Percentiles rank a stretch among this genome's conserved stretches.
Conservation (phyloP, 2,888 invertebrate genomes). For the Torymus auratus region DNA sequence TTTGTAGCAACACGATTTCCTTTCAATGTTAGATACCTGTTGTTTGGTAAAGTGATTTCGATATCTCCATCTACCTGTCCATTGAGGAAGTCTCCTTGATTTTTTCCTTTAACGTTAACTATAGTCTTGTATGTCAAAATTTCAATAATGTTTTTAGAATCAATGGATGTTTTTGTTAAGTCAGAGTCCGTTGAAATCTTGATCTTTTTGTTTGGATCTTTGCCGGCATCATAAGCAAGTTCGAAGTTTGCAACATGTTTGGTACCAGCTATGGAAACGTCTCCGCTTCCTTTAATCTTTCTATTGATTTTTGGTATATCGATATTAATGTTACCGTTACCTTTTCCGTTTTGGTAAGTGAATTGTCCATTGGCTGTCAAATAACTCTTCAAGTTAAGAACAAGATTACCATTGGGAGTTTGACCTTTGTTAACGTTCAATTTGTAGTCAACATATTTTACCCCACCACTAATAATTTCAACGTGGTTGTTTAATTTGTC, state of each 20-base stretch:
- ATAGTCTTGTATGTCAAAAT: constrained; percentile 77
- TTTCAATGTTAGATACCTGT: constrained; percentile 76
- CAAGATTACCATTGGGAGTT: constrained; percentile 78
- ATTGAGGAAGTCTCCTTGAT: constrained; percentile 74
- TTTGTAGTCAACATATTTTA: constrained; percentile 79
- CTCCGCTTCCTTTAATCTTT: constrained; percentile 77
- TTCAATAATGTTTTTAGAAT: constrained; percentile 81
- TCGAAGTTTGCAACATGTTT: constrained; percentile 81
- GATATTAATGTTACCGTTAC: constrained; percentile 80
- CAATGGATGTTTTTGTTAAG: constrained; percentile 77
- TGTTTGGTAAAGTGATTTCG: constrained; percentile 78
- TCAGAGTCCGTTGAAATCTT: constrained; percentile 82
- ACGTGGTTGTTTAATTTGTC: constrained; percentile 79
- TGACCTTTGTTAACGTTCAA: constrained; percentile 77
- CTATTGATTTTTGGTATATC: constrained; percentile 79
- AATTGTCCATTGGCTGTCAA: constrained; percentile 82
- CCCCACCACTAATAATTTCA: constrained; percentile 78
- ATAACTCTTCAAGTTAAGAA: constrained; percentile 81
- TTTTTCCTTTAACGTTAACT: constrained; percentile 77
- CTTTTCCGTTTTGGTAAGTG: constrained; percentile 82
- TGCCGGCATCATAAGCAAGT: constrained; percentile 83
- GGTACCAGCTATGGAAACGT: constrained; percentile 81
- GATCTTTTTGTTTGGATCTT: constrained; percentile 84
- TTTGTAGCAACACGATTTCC: constrained; percentile 69
- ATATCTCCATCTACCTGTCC: constrained; percentile 77